Evolutionary conservation across 2,888 invertebrate genomes (phyloP), one percentile per base, ranked within the genome.

Genomic region (Drosophila setosimentum): DNA sequence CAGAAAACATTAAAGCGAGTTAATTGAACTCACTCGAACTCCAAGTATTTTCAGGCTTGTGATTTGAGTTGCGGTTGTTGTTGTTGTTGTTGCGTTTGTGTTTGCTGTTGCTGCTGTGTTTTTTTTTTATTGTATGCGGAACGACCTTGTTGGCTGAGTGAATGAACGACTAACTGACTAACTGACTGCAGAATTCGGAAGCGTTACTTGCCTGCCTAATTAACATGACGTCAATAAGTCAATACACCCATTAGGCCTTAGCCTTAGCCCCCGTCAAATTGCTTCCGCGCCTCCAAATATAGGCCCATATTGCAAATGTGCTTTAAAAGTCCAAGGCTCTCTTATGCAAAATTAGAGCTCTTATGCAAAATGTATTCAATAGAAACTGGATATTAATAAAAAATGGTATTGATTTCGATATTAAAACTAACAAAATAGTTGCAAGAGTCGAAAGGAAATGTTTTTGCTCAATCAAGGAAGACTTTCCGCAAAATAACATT

Each of bases 21-120:
- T 85, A 89, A 89, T 88, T 90, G 87, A 87, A 87, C 87, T 80
- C 88, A 13, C 24, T 54, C 76, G 78, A 75, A 79, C 62, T 64
- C n/a, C 33, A 42, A 33, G 55, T 54, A 64, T 67, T 61, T 71
- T 76, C 68, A 59, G 63, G 57, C 40, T 35, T 50, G 33, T 35
- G 51, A 29, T 33, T 60, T 29, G 24, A n/a, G 37, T 35, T 29
- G 32, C 18, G 42, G 51, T 62, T 21, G 21, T 13, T 45, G 42
- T 3, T 42, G 7, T 37, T 18, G 35, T 18, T 37, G 2, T 4
- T 21, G 11, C 1, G 21, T 1, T 3, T 21, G 40, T 1, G 8
- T 33, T 18, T 37, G 18, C 7, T 37, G 37, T 8, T 37, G 37
- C 0, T 18, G 18, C 2, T 37, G 37, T 40, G 8, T 18, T 2